These are phyloP conservation scores for Chondrilla cf. caribensis DNA, from an alignment of 37 sponge, comb jelly and placozoan genomes.

Conservation along the genomic window DNA sequence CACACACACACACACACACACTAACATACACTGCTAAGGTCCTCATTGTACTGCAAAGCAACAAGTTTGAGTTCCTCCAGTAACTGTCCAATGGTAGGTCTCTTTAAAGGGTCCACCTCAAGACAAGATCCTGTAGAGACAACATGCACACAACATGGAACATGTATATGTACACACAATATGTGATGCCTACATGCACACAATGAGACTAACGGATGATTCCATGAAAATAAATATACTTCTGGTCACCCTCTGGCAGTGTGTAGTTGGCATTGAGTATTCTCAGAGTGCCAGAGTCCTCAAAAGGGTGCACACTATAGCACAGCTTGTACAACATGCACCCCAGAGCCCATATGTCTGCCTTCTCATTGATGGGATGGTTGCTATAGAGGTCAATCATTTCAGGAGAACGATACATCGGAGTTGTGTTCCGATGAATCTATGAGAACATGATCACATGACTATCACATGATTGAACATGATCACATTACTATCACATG, in stretches of 20 bases:
- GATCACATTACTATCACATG: background rate
- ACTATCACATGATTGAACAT: background rate
- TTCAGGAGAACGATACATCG: slow-evolving; percentile 95
- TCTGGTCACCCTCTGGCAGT: slow-evolving; percentile 55
- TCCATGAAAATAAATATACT: slow-evolving; percentile 39
- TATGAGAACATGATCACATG: slow-evolving; percentile 13
- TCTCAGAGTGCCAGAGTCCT: slow-evolving; percentile 75
- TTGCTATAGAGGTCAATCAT: slow-evolving; percentile 96
- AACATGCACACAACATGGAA: too few relatives aligned
- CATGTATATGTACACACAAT: background rate
- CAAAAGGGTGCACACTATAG: slow-evolving; percentile 80
- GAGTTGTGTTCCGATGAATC: slow-evolving; percentile 94
- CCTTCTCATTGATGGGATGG: slow-evolving; percentile 68
- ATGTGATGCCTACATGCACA: background rate
- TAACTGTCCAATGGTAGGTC: slow-evolving; percentile 51
- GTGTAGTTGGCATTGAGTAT: slow-evolving; percentile 89
- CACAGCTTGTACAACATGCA: slow-evolving; percentile 87
- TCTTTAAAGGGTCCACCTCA: slow-evolving; percentile 42
- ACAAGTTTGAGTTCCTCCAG: slow-evolving; percentile 56
- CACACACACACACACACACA: slow-evolving; percentile 24
- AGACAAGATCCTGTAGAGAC: slow-evolving; percentile 52
- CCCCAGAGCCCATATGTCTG: slow-evolving; percentile 91
- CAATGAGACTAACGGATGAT: slow-evolving; percentile 55
- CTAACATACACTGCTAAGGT: slow-evolving; percentile 34
- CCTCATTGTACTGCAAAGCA: slow-evolving; percentile 50